Percentiles rank a stretch among this genome's conserved stretches.
These are phyloP conservation scores for Antitype chi DNA, from an alignment of 2,888 invertebrate genomes.

Conservation along the genomic window DNA sequence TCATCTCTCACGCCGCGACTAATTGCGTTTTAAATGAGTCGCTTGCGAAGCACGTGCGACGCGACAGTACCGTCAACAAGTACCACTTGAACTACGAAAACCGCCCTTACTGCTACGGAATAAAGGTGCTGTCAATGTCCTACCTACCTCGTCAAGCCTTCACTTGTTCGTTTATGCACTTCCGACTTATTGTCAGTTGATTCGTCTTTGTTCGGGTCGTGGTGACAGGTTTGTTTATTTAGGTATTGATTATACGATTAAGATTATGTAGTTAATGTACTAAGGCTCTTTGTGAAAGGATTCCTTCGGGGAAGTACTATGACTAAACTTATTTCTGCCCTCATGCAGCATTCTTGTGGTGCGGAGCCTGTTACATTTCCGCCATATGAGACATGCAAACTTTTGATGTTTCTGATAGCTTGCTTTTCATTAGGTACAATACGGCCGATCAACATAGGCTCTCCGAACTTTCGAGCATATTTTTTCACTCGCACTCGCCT, in stretches of 20 bases:
- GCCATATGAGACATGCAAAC: neutral
- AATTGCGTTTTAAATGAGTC: conserved; percentile 56
- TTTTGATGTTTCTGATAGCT: neutral
- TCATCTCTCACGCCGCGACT: conserved; percentile 48
- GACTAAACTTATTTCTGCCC: neutral
- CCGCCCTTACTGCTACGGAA: neutral
- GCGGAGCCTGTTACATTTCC: neutral
- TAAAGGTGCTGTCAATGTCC: conserved; percentile 13
- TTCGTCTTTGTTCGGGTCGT: conserved; percentile 20
- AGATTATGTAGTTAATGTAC: neutral
- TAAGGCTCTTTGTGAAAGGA: neutral
- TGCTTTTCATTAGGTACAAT: neutral
- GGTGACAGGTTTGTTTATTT: conserved; percentile 40
- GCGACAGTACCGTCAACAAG: conserved; percentile 31
- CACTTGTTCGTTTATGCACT: conserved; percentile 41
- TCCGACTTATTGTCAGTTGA: conserved; percentile 55
- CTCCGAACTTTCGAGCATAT: neutral
- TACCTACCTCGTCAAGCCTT: conserved; percentile 22
- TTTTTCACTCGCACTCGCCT: too few relatives aligned
- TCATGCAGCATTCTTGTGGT: neutral
- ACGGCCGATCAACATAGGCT: neutral
- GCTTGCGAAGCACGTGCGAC: conserved; percentile 22
- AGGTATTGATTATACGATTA: conserved; percentile 17
- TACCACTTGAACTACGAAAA: neutral
- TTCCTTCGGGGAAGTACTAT: conserved; percentile 1